Evolutionary conservation across 2,888 invertebrate genomes (phyloP).

Genomic region (Machimus atricapillus): DNA sequence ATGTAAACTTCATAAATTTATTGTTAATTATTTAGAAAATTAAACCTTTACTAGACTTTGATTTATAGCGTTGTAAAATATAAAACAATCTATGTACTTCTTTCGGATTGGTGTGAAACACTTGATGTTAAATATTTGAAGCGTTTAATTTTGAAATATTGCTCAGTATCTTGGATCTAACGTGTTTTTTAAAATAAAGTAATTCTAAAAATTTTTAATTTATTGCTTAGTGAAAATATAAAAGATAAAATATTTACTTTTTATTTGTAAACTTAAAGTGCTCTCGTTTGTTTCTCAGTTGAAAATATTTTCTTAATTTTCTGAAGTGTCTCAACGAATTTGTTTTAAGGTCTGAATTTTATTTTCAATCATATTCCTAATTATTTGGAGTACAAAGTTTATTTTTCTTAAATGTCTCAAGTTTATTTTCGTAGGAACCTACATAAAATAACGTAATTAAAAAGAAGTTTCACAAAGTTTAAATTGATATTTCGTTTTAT

Average conservation of each 20-base stretch:
- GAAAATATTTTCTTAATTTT: too few species aligned
- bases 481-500: not conserved
- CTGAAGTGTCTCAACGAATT: not conserved
- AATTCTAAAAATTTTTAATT: not conserved
- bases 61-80: not conserved
- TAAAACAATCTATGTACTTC: not conserved
- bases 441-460: not conserved
- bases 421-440: not conserved
- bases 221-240: not conserved
- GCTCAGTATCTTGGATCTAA: not conserved
- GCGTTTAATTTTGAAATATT: not conserved
- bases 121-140: not conserved
- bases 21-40: not conserved
- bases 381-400: too few species aligned
- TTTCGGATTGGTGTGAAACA: not conserved
- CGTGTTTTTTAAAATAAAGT: not conserved
- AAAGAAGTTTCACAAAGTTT: not conserved
- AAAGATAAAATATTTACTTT: not conserved
- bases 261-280: too few species aligned
- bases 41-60: not conserved
- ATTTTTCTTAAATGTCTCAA: too few species aligned
- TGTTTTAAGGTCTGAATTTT: not conserved
- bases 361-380: not conserved
- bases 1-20: not conserved
- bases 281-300: too few species aligned